Evolutionary conservation across 2,797 vertebrate genomes (phyloP), one percentile per base, ranked within the genome.

Genomic region (Cephalopachus bancanus): DNA sequence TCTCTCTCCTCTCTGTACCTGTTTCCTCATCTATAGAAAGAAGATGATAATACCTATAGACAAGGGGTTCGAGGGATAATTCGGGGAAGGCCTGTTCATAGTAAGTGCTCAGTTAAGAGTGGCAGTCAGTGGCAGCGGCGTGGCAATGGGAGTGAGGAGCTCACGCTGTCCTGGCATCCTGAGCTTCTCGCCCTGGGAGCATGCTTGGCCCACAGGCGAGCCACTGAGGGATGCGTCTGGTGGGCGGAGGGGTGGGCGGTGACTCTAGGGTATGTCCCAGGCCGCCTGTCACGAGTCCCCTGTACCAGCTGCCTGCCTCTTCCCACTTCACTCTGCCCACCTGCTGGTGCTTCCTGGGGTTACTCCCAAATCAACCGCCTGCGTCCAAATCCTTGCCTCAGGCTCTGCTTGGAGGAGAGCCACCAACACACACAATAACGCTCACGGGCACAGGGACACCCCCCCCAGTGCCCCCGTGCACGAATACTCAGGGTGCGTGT

Each of bases 111-210:
- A 37, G 33, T 24, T 60, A 59, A 76, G 4, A 10, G 59, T 0
- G 1, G 30, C 1, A 30, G 16, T 0, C 0, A 37, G 11, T 0
- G 0, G 49, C 9, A 1, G 19, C 15, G 2, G 26, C 5, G 3
- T 5, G 28, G 62, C 17, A 10, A 9, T 1, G 16, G 51, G 10
- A 24, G 19, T 12, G 49, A 26, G n/a, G n/a, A 26, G 16, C 9
- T 16, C 22, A 4, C 5, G 1, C 0, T 0, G 24, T 19, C 51
- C 44, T 62, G 71, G 75, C 1, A 0, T 37, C 37, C 28, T 24
- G 17, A 0, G 0, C 12, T 4, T 30, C 49, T 19, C 5, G 30
- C n/a, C 20, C 57, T 4, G 2, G 3, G 7, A 20, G 15, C 2
- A 0, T 0, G 22, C 67, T 4, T 15, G 44, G 49, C 37, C 59